A percentile compares a stretch with the other conserved stretches of the same genome.
Conservation (phyloP, 2,113 vertebrate species). For the Boleophthalmus pectinirostris region DNA sequence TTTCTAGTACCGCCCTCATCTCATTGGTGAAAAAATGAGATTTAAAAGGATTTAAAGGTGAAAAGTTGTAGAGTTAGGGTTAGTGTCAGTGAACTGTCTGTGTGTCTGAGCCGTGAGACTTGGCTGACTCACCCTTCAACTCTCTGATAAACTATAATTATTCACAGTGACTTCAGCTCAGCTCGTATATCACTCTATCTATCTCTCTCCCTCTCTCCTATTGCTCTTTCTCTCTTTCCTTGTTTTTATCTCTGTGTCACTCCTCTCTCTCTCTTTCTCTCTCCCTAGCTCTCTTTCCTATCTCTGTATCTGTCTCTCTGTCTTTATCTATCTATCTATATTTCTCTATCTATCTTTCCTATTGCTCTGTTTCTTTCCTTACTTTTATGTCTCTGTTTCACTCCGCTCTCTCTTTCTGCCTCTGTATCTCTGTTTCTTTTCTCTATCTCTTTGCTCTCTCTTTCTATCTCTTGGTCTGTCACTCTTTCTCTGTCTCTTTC, state of each 20-base stretch:
- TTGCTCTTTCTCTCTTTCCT: background rate
- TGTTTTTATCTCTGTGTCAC: background rate
- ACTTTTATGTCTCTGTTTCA: too few relatives aligned
- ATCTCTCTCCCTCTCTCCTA: background rate
- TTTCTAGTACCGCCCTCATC: too few relatives aligned
- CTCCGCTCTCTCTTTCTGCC: background rate
- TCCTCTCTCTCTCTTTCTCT: too few relatives aligned
- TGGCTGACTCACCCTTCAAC: slow-evolving; percentile 16
- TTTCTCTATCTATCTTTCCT: too few relatives aligned
- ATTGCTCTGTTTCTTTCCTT: too few relatives aligned
- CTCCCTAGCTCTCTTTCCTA: background rate
- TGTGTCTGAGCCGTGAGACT: background rate
- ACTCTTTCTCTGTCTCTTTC: background rate
- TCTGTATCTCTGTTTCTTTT: too few relatives aligned
- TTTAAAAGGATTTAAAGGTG: background rate
- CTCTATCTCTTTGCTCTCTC: too few relatives aligned
- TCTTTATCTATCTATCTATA: too few relatives aligned
- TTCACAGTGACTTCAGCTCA: slow-evolving; percentile 17
- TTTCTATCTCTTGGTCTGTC: too few relatives aligned
- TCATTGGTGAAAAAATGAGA: too few relatives aligned
- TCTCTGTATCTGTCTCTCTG: too few relatives aligned
- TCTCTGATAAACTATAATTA: slow-evolving; percentile 52
- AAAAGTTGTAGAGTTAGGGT: too few relatives aligned
- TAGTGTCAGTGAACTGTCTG: background rate
- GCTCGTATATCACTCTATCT: slow-evolving; percentile 37